A percentile compares a stretch with the other conserved stretches of the same genome.
phyloP scores from a whole-genome alignment of 2,797 vertebrate genomes.

The Artibeus jamaicensis region DNA sequence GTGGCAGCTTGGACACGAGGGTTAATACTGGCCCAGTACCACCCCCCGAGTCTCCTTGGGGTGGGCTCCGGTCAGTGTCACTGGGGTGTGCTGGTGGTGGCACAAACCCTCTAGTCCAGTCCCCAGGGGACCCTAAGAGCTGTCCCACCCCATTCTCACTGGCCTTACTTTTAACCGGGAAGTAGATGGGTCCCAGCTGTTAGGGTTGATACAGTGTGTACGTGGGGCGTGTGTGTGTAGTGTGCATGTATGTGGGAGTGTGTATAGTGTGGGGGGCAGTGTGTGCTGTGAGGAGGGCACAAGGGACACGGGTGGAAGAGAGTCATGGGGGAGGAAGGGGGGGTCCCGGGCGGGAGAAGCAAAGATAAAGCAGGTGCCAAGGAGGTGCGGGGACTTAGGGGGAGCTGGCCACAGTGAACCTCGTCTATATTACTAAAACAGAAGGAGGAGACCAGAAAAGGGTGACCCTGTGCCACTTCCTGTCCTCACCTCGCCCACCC shows the following conservation, averaged over 20 bases:
- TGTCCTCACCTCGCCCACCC: not conserved
- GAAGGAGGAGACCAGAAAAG: not conserved
- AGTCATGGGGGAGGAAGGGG: not conserved
- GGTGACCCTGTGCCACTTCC: too few relatives aligned
- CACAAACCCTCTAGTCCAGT: not conserved
- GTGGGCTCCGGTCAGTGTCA: not conserved
- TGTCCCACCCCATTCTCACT: not conserved
- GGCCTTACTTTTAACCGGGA: not conserved
- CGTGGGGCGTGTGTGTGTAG: too few relatives aligned
- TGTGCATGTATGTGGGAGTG: not conserved
- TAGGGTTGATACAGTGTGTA: not conserved
- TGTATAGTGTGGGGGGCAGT: not conserved
- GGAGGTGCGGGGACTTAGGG: not conserved
- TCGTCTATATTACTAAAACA: not conserved
- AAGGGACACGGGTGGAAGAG: not conserved
- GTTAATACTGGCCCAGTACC: slow-evolving; percentile 8
- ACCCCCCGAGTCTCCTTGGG: not conserved
- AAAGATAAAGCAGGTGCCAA: not conserved
- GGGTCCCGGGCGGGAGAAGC: not conserved
- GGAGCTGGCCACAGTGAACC: too few relatives aligned
- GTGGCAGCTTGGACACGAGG: slow-evolving; percentile 58
- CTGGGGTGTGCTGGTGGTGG: rapidly evolving
- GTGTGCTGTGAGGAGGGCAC: not conserved
- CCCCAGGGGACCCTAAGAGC: not conserved
- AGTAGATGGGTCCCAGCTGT: not conserved